These are phyloP conservation scores for Neogale vison DNA, from an alignment of 2,113 vertebrate genomes.

Conservation along the genomic window DNA sequence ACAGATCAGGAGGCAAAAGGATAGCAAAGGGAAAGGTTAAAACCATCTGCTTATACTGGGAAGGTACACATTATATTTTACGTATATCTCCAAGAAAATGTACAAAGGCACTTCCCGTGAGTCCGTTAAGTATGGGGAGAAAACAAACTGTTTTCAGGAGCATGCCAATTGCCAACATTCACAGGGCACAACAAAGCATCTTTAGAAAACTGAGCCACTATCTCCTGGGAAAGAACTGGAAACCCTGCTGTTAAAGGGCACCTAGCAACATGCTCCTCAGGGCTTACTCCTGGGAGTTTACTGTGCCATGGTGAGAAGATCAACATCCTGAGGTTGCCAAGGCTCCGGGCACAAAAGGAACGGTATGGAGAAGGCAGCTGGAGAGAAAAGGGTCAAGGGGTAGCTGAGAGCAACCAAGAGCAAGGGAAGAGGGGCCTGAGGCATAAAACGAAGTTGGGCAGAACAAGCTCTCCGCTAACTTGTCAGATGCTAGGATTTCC, in stretches of 20 bases:
- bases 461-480: not conserved
- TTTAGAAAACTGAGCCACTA: slow-evolving; percentile 17
- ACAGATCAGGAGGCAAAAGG: slow-evolving; percentile 78
- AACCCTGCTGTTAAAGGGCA: not conserved
- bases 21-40: slow-evolving; percentile 75
- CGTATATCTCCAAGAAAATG: slow-evolving; percentile 8
- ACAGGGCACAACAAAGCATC: not conserved
- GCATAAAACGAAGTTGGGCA: not conserved
- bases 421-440: slow-evolving; percentile 42
- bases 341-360: slow-evolving; percentile 57
- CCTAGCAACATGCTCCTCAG: slow-evolving; percentile 23
- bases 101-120: slow-evolving; percentile 22
- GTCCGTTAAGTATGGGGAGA: not conserved
- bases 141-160: slow-evolving; percentile 10
- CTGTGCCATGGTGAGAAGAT: not conserved
- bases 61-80: slow-evolving; percentile 27
- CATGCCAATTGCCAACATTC: not conserved
- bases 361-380: slow-evolving; percentile 25
- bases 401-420: slow-evolving; percentile 36
- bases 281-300: slow-evolving; percentile 37
- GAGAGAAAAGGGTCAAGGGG: slow-evolving; percentile 14
- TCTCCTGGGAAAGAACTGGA: not conserved
- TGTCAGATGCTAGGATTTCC: not conserved
- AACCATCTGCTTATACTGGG: slow-evolving; percentile 71
- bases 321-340: slow-evolving; percentile 17